Conservation (phyloP, 1,140 invertebrate species). For the Pseudomyrmex concolor region DNA sequence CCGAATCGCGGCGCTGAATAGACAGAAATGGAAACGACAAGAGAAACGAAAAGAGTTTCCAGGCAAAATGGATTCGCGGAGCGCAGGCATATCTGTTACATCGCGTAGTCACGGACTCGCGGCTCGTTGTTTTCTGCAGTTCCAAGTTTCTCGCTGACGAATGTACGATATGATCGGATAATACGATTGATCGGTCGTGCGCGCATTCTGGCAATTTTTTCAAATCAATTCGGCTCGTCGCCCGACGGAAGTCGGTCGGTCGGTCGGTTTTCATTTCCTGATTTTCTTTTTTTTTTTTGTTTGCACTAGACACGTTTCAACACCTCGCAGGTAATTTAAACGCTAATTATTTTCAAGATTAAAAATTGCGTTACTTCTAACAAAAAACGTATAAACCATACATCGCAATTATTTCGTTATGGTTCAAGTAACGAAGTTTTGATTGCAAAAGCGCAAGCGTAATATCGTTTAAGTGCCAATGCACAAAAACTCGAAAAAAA, state of each 20-base stretch:
- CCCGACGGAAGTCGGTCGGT: background rate
- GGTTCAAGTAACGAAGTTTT: background rate
- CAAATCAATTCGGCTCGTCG: constrained; percentile 33
- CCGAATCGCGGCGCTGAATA: constrained; percentile 36
- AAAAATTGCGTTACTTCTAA: background rate
- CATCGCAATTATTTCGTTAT: background rate
- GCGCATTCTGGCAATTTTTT: constrained; percentile 38
- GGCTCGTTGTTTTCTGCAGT: constrained; percentile 26
- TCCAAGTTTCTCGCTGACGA: constrained; percentile 31
- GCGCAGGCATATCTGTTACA: constrained; percentile 34
- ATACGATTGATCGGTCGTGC: constrained; percentile 43
- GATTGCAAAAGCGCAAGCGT: background rate
- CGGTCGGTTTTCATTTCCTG: constrained; percentile 24
- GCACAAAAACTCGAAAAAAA: too few relatives aligned
- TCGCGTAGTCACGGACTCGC: constrained; percentile 14
- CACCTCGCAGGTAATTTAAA: background rate
- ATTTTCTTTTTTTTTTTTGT: constrained; percentile 3
- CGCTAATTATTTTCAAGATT: constrained; percentile 4
- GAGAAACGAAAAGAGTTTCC: constrained; percentile 17
- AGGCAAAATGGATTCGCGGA: constrained; percentile 37
- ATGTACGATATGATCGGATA: constrained; percentile 51
- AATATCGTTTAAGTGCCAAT: too few relatives aligned
- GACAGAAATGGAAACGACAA: constrained; percentile 48
- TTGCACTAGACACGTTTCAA: background rate
- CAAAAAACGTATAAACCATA: background rate